Base-by-base conservation (phyloP, 2,113 vertebrate genomes). In the Rostratula benghalensis region DNA sequence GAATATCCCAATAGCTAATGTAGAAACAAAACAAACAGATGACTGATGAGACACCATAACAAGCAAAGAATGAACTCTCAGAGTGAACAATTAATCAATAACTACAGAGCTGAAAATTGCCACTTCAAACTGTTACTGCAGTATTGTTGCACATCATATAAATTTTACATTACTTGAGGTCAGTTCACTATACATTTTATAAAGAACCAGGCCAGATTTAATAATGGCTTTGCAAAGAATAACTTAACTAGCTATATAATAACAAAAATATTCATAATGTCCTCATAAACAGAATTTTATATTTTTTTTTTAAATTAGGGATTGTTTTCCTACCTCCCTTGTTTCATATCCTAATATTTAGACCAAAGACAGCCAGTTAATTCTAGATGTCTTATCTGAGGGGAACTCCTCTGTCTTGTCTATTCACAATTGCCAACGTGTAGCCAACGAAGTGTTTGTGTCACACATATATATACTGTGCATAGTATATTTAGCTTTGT, bases 271-370 rank as follows among this genome's bases (percentile, higher is more conserved):
- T 87, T 81, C 15, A 6, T 33, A 19, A 35, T 43, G 12, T 53
- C 15, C 25, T 83, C 30, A 56, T 30, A 60, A 77, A 50, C 3
- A 73, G 1, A 3, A 21, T 13, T 50, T 87, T n/a, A n/a, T n/a
- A n/a, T n/a, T n/a, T 33, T 14, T 19, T 57, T 45, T 21, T 57
- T 57, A 39, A 21, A 70, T 17, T 31, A 43, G 31, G 3, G 4
- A 0, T 0, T 45, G 37, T 10, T 23, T 50, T 8, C 39, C 39
- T n/a, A 16, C 9, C 7, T 27, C 11, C 10, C 10, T 10, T 18
- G 7, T n/a, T 91, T 86, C 64, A 19, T 69, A 27, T 28, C 7
- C 19, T 76, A 41, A 31, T 50, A 79, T 30, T 48, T 64, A 35
- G 19, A 77, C 4, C 28, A 69, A 87, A 35, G 41, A 56, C 25